phyloP scores from a whole-genome alignment of 1,140 invertebrate genomes.

The Cydia amplana region DNA sequence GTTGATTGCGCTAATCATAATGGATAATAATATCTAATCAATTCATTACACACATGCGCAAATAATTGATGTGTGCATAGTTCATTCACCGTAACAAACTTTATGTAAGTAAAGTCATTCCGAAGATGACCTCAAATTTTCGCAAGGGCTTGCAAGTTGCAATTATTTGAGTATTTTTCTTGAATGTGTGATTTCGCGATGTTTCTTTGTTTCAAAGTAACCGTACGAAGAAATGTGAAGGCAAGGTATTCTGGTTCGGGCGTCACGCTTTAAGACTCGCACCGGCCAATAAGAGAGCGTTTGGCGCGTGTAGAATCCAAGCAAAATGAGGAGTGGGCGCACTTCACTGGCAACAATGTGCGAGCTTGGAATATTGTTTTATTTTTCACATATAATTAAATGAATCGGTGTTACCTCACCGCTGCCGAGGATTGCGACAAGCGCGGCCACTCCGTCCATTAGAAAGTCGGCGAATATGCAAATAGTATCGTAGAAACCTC shows the following conservation, averaged over 20 bases:
- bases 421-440: conserved; percentile 73
- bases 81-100: conserved; percentile 59
- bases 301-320: conserved; percentile 45
- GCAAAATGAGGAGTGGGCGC: conserved; percentile 38
- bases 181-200: conserved; percentile 42
- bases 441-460: conserved; percentile 74
- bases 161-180: conserved; percentile 35
- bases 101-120: conserved; percentile 29
- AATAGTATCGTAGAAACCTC: conserved; percentile 79
- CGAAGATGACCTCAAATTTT: conserved; percentile 38
- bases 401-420: conserved; percentile 74
- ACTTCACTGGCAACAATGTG: conserved; percentile 52
- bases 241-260: conserved; percentile 52
- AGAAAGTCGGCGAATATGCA: conserved; percentile 79
- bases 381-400: conserved; percentile 67
- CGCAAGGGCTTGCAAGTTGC: conserved; percentile 43
- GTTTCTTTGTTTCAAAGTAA: conserved; percentile 49
- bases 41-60: conserved; percentile 38
- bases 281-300: conserved; percentile 44
- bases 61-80: conserved; percentile 55
- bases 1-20: conserved; percentile 58
- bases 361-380: conserved; percentile 57
- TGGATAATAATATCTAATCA: conserved; percentile 39
- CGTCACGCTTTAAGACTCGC: conserved; percentile 48
- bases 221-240: conserved; percentile 50